Conservation (phyloP, 1,140 invertebrate genomes). For the Pseudomyrmex sp. region DNA sequence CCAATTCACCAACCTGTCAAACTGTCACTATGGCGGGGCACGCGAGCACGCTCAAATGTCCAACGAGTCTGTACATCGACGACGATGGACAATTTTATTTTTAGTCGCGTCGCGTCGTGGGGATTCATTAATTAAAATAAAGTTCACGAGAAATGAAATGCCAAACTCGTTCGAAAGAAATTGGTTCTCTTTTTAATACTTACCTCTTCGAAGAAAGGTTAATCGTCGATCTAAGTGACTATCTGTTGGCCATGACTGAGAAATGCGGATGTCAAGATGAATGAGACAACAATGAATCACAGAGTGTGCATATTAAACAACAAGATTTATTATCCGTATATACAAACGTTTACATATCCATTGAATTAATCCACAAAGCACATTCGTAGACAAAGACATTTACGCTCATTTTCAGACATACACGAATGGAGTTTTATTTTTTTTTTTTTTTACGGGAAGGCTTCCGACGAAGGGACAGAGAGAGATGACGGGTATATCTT, state of each 20-base stretch:
- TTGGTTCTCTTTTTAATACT: constrained; percentile 29
- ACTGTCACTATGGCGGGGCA: constrained; percentile 44
- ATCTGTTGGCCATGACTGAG: neutral
- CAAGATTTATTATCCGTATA: constrained; percentile 78
- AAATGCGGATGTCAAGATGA: neutral
- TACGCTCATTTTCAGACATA: constrained; percentile 49
- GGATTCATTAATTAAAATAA: constrained; percentile 35
- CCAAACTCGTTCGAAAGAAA: constrained; percentile 1
- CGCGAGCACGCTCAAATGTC: constrained; percentile 20
- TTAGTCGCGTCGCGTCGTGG: neutral
- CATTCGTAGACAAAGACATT: constrained; percentile 49
- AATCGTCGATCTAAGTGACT: neutral
- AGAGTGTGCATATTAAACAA: constrained; percentile 76
- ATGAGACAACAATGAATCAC: neutral
- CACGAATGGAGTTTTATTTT: neutral
- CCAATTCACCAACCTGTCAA: constrained; percentile 51
- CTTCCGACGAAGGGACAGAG: constrained; percentile 23
- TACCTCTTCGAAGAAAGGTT: neutral
- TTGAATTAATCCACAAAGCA: constrained; percentile 57
- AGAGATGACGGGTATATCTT: neutral
- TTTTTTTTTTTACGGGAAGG: constrained; percentile 35
- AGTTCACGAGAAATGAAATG: constrained; percentile 7
- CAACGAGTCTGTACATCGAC: neutral
- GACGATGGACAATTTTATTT: constrained; percentile 31
- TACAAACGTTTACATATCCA: constrained; percentile 78